A percentile compares a stretch with the other conserved stretches of the same genome.
phyloP scores from a whole-genome alignment of 2,113 vertebrate species.

The Scalopus aquaticus region DNA sequence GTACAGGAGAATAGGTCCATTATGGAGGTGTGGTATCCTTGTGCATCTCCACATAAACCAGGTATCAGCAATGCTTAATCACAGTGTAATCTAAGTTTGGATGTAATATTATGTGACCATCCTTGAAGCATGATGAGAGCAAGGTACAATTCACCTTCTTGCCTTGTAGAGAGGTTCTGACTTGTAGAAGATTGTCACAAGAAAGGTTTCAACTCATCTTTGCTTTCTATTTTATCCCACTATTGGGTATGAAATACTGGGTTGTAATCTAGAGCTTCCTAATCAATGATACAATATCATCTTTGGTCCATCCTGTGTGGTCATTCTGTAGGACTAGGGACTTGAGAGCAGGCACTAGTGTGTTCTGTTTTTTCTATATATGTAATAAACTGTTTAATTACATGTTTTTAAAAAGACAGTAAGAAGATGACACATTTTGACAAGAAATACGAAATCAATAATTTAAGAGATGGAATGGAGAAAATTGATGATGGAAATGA shows the following conservation, averaged over 20 bases:
- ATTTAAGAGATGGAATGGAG: background rate
- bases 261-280: background rate
- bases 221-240: background rate
- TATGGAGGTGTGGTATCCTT: background rate
- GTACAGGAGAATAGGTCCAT: background rate
- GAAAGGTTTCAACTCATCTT: background rate
- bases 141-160: background rate
- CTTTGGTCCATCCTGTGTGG: accelerated
- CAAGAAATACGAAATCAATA: background rate
- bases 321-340: background rate
- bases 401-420: background rate
- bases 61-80: background rate
- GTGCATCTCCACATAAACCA: background rate
- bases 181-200: background rate
- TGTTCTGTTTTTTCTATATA: background rate
- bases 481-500: background rate
- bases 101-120: background rate
- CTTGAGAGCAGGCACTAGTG: background rate
- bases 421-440: background rate
- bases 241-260: background rate
- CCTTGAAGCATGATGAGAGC: background rate
- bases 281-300: background rate
- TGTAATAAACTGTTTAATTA: background rate
- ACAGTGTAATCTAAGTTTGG: background rate
- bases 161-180: background rate